phyloP scores from a whole-genome alignment of 2,113 vertebrate genomes.

The Leptobrachium ailaonicum region DNA sequence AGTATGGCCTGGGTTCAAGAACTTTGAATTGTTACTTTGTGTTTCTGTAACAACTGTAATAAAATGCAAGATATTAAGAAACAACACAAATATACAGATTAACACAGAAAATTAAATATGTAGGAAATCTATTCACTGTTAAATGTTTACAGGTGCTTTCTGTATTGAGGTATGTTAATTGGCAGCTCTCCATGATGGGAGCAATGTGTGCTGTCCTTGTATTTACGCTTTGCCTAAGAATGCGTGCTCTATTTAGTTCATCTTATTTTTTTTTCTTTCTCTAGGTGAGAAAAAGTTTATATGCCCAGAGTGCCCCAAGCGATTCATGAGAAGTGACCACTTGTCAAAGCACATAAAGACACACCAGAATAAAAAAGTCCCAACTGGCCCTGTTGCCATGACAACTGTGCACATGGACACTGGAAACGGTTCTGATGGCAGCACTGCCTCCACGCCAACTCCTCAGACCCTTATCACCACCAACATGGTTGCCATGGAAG shows the following conservation, averaged over 20 bases:
- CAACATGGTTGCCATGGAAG: slow-evolving; percentile 87
- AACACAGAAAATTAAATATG: too few relatives aligned
- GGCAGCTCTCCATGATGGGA: too few relatives aligned
- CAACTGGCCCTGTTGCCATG: slow-evolving; percentile 59
- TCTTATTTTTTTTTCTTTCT: background rate
- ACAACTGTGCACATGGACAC: slow-evolving; percentile 71
- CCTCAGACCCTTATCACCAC: slow-evolving; percentile 78
- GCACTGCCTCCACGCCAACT: slow-evolving; percentile 58
- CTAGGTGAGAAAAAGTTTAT: slow-evolving; percentile 91
- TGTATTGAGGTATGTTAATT: too few relatives aligned
- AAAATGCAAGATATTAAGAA: too few relatives aligned
- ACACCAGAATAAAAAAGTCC: slow-evolving; percentile 88
- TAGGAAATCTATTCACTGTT: too few relatives aligned
- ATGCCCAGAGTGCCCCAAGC: slow-evolving; percentile 89
- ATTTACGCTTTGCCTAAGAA: background rate
- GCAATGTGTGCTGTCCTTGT: too few relatives aligned
- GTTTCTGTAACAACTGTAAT: too few relatives aligned
- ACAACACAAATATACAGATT: too few relatives aligned
- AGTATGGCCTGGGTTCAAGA: too few relatives aligned
- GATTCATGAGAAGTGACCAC: slow-evolving; percentile 96
- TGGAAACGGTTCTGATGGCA: slow-evolving; percentile 62
- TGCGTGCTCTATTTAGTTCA: background rate
- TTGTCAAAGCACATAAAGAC: slow-evolving; percentile 96
- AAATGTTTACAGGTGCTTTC: too few relatives aligned
- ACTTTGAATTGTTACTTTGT: too few relatives aligned